Percentiles rank a stretch among this genome's conserved stretches.
phyloP scores from a whole-genome alignment of 2,797 vertebrate genomes.

The Labroides dimidiatus region DNA sequence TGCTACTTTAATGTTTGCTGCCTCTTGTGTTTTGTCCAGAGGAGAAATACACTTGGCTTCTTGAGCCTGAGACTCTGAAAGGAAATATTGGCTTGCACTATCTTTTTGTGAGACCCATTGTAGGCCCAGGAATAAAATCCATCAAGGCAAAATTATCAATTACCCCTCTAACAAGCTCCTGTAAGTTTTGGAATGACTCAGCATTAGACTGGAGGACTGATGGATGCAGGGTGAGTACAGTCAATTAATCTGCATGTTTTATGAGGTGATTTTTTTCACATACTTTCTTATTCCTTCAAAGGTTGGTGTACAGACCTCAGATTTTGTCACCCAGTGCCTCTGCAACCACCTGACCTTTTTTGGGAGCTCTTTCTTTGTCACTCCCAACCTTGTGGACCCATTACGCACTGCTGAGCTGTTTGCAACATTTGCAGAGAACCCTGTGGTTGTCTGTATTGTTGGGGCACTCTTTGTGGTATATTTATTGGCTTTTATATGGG shows the following conservation, averaged over 20 bases:
- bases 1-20: constrained; percentile 16
- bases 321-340: constrained; percentile 86
- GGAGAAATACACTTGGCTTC: constrained; percentile 88
- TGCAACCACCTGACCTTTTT: constrained; percentile 95
- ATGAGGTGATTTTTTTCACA: background rate
- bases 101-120: constrained; percentile 84
- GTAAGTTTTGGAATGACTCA: constrained; percentile 89
- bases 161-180: constrained; percentile 86
- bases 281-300: constrained; percentile 49
- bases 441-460: constrained; percentile 91
- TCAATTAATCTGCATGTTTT: fast-evolving
- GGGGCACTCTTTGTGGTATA: constrained; percentile 87
- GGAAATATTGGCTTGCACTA: constrained; percentile 87
- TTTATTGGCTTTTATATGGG: constrained; percentile 88
- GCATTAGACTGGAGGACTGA: constrained; percentile 82
- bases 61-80: constrained; percentile 79
- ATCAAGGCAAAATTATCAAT: constrained; percentile 82
- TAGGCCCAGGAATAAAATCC: constrained; percentile 80
- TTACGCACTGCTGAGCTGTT: constrained; percentile 88
- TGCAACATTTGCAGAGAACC: constrained; percentile 90
- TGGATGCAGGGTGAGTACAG: constrained; percentile 88
- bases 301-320: constrained; percentile 87
- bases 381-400: constrained; percentile 89
- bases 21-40: constrained; percentile 73
- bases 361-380: constrained; percentile 91